Evolutionary conservation across 2,888 invertebrate species (phyloP).

Genomic region (Ischnus inquisitorius): DNA sequence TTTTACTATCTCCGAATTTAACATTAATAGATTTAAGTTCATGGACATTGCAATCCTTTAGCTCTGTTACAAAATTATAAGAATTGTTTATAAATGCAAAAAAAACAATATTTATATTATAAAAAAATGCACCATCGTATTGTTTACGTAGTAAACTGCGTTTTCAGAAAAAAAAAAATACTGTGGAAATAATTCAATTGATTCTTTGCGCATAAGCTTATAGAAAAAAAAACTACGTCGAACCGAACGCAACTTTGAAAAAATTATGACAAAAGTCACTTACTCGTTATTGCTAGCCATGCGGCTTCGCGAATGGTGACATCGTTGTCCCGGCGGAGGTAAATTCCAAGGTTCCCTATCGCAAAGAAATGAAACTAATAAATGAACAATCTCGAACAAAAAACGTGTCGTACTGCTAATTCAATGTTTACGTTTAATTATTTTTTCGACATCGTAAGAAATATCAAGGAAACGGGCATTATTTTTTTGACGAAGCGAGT

Average conservation of each 20-base stretch:
- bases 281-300: background rate
- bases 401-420: too few species aligned
- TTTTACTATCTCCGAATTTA: background rate
- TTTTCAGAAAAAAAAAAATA: background rate
- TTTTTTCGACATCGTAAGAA: too few species aligned
- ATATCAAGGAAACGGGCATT: too few species aligned
- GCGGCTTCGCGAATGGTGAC: background rate
- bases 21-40: background rate
- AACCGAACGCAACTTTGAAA: background rate
- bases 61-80: slow-evolving; percentile 1
- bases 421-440: too few species aligned
- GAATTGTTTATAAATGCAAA: background rate
- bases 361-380: background rate
- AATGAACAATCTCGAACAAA: background rate
- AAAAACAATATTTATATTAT: background rate
- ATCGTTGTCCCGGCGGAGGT: background rate
- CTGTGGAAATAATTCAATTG: background rate
- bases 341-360: background rate
- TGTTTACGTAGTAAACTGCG: background rate
- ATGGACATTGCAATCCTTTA: background rate
- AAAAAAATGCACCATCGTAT: background rate
- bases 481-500: background rate
- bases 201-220: background rate
- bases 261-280: background rate
- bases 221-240: background rate